Evolutionary conservation across 1,140 invertebrate genomes (phyloP), one percentile per base, ranked within the genome.

Genomic region (Whitmania pigra): DNA sequence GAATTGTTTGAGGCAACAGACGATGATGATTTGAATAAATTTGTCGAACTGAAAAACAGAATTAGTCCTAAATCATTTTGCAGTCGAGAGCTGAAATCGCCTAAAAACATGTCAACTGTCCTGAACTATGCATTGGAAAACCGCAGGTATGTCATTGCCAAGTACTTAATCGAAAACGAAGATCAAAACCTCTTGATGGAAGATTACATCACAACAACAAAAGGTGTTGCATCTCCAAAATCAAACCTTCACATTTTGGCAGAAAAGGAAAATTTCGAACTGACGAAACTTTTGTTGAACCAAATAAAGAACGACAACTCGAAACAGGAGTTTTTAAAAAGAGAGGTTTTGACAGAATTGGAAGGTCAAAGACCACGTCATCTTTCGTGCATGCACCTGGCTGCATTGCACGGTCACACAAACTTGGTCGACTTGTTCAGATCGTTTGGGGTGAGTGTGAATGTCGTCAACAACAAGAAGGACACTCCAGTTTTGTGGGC

Each of bases 401-500:
- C 74, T 22, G 72, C 72, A n/a, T 63, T 75, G 57, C 60, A 71
- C 6, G 74, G 74, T 31, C 40, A 75, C 57, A 73, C 73, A 25
- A 29, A 71, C 15, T n/a, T 75, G n/a, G 25, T 75, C 11, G 49
- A 69, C 18, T 55, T 71, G 17, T 66, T 75, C 6, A 49, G 55
- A 11, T 43, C 66, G n/a, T 27, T 66, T 4, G 73, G 71, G 1
- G 72, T 75, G 0, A 54, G 54, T 63, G 68, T 68, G 7, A 75
- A 75, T 69, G 43, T 55, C 9, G 43, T 40, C 18, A 75, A 75
- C 70, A 75, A 74, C 25, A 75, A 75, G 53, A 72, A 74, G n/a
- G 74, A 75, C 55, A 75, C 74, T 18, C 72, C 74, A 18, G 66
- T 74, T 55, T 53, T 75, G 69, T 75, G 72, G 72, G 74, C 74